A percentile compares a stretch with the other conserved stretches of the same genome.
phyloP scores from a whole-genome alignment of 2,113 vertebrate genomes.

The Noturus placidus region DNA sequence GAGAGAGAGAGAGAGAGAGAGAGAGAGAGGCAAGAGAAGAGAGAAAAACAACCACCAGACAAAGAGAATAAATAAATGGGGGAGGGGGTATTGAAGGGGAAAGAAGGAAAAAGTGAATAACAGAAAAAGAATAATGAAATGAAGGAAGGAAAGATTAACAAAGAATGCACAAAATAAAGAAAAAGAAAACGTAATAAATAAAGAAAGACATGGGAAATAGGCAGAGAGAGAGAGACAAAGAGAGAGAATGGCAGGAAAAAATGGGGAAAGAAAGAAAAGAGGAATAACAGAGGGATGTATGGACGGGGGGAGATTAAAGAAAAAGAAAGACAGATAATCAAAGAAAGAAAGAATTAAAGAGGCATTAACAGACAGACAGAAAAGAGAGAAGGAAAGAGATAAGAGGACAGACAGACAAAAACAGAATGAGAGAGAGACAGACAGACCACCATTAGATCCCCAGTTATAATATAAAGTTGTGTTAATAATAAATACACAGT shows the following conservation, averaged over 20 bases:
- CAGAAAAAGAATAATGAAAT: neutral
- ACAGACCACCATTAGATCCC: neutral
- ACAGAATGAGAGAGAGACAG: neutral
- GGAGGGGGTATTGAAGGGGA: too few species aligned
- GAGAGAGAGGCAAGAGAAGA: too few species aligned
- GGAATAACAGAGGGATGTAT: neutral
- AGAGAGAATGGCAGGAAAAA: too few species aligned
- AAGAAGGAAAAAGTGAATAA: neutral
- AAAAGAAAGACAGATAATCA: neutral
- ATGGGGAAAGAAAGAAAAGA: neutral
- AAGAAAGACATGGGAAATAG: neutral
- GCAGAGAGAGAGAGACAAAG: neutral
- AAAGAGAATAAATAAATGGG: too few species aligned
- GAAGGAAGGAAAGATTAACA: neutral
- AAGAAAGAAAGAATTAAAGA: neutral
- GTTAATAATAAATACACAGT: neutral
- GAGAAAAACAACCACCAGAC: neutral
- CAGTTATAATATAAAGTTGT: neutral
- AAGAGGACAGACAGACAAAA: neutral
- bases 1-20: too few species aligned
- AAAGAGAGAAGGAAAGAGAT: neutral
- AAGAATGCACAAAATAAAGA: neutral
- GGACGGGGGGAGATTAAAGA: neutral
- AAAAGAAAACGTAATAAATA: neutral
- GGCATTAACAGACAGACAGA: neutral